These are phyloP conservation scores for Varanus komodoensis DNA, from an alignment of 2,113 vertebrate species.

Conservation along the genomic window DNA sequence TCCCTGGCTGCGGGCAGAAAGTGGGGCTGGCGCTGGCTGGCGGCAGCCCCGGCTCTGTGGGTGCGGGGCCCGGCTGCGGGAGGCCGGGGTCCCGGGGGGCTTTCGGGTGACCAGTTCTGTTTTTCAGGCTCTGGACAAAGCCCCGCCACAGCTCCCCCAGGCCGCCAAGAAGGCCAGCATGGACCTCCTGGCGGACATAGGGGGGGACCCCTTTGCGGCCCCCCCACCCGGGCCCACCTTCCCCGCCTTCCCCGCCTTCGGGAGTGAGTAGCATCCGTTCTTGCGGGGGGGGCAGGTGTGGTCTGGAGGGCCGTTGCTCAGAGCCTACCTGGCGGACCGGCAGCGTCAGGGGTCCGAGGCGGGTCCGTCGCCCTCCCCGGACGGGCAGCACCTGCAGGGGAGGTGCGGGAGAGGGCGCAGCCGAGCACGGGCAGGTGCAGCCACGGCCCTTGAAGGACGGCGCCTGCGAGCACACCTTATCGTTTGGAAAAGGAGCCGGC, in stretches of 20 bases:
- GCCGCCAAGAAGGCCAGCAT: slow-evolving; percentile 75
- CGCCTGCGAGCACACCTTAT: too few species aligned
- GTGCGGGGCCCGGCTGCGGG: neutral
- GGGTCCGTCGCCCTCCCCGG: too few species aligned
- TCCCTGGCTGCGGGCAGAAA: too few species aligned
- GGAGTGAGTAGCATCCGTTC: slow-evolving; percentile 52
- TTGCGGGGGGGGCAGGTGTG: too few species aligned
- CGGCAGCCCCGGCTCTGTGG: neutral
- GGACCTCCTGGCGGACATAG: slow-evolving; percentile 86
- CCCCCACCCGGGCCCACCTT: slow-evolving; percentile 70
- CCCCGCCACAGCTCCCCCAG: slow-evolving; percentile 63
- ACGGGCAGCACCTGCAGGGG: too few species aligned
- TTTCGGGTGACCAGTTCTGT: slow-evolving; percentile 27
- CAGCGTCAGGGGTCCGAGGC: too few species aligned
- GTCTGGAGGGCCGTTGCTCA: neutral
- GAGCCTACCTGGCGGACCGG: too few species aligned
- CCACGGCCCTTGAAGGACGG: too few species aligned
- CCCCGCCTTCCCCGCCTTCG: slow-evolving; percentile 67
- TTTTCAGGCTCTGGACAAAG: slow-evolving; percentile 71
- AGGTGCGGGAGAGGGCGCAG: too few species aligned
- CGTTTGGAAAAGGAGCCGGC: too few species aligned
- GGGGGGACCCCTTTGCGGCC: slow-evolving; percentile 87
- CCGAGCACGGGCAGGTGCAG: too few species aligned
- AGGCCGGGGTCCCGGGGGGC: slow-evolving; percentile 4
- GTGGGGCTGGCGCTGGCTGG: too few species aligned